Evolutionary conservation across 2,797 vertebrate genomes (phyloP), one percentile per base, ranked within the genome.

Genomic region (Ambastaia sidthimunki): DNA sequence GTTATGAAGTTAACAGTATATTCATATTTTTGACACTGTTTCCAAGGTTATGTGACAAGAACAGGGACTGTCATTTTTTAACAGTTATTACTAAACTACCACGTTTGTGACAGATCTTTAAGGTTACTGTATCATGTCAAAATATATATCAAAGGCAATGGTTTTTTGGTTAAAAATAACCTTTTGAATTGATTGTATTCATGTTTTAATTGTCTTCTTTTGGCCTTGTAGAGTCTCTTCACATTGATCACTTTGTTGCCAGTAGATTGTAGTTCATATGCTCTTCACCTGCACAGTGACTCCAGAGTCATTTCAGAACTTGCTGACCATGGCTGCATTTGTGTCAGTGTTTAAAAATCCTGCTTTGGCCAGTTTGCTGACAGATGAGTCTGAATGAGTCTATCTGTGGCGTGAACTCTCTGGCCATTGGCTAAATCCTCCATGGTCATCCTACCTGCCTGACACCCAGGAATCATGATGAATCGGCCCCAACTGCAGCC

Each of bases 401-500:
- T 91, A 92, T 94, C 91, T 89, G 87, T 89, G 89, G 93, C 91
- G 90, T 88, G 76, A 83, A 82, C 82, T 93, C 89, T 88, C 85
- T 82, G 93, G 90, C 93, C 94, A 94, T 92, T 90, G 93, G 93
- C 91, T 90, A 87, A 92, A 90, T 91, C 90, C 68, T 92, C 92
- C 87, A 86, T 90, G 93, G 93, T 92, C 92, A 92, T 93, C 93
- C 93, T 91, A 94, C 94, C 93, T 92, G 91, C 92, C 93, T 94
- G 94, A 95, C 94, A 80, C 93, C 92, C 90, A 90, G 89, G 95
- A 92, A 97, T 96, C 94, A 96, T 98, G 97, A 99, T 99, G 96
- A 97, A 99, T 99, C 95, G 95, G 96, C 93, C 94, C 94, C 93
- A 96, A 94, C 94, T 93, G 93, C 90, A 93, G 94, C 90, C 94